A percentile compares a stretch with the other conserved stretches of the same genome.
These are phyloP conservation scores for Procambarus virginalis DNA, from an alignment of 1,140 invertebrate genomes.

Conservation along the genomic window DNA sequence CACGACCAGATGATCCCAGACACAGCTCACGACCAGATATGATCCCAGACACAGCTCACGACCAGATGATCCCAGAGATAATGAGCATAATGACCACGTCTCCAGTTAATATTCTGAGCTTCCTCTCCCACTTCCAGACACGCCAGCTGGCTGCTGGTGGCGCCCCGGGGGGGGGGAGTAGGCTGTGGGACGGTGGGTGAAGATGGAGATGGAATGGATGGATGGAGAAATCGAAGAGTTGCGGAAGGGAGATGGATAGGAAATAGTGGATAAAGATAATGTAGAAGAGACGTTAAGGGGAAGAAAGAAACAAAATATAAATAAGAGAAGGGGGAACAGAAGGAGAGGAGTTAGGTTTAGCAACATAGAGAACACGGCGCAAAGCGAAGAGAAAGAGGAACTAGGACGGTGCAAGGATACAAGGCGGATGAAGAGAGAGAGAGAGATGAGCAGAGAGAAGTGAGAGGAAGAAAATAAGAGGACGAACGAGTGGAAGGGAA, in stretches of 20 bases:
- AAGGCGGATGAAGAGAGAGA: background rate
- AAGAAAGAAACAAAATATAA: background rate
- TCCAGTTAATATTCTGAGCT: no score
- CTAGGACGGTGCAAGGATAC: background rate
- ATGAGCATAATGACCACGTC: no score
- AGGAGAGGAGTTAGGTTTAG: background rate
- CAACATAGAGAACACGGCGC: background rate
- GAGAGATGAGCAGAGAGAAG: background rate
- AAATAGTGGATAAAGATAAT: no score
- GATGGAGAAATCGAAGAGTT: background rate
- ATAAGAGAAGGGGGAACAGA: background rate
- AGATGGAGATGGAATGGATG: background rate
- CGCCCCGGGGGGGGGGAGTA: background rate
- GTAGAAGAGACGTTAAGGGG: background rate
- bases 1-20: no score
- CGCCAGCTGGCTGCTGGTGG: background rate
- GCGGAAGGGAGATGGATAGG: no score
- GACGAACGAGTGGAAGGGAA: no score
- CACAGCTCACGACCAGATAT: no score
- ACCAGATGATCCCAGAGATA: no score
- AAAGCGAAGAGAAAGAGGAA: background rate
- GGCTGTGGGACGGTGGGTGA: background rate
- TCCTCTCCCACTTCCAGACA: no score
- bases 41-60: no score
- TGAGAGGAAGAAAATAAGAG: no score